Base-by-base conservation (phyloP, 2,113 vertebrate genomes). In the Oreochromis tanganicae region DNA sequence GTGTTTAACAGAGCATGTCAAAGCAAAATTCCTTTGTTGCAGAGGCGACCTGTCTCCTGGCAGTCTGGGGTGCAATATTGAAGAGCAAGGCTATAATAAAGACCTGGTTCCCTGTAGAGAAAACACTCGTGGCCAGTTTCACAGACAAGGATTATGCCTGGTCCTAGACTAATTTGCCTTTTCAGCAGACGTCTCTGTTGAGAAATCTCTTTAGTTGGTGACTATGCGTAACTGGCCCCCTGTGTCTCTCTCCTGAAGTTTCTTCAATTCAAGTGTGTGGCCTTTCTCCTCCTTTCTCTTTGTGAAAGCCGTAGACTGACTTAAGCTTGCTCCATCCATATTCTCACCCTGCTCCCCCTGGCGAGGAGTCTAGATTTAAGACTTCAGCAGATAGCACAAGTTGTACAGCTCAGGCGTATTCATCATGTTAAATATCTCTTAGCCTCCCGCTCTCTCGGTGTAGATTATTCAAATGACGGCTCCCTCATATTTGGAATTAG, bases 381-480 rank as follows among this genome's bases (percentile, higher is more conserved):
- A 91, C 90, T 73, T 57, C 3, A 57, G 88, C 84, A 89, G 85
- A 93, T 92, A 85, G 86, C 71, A 82, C 85, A 89, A 90, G 86
- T 92, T 88, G 71, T 52, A 81, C 17, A 12, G 80, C 87, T 88
- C 84, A 1, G 19, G 54, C 83, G 86, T 90, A 93, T 95, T 92
- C 90, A 93, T 93, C 91, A 91, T 81, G 85, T 92, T 92, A 93
- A 94, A 95, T 90, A 93, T 92, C 91, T 85, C 91, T 92, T 86
- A 90, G 89, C 88, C 90, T 79, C 87, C 66, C 9, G 6, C 83
- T 89, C 85, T 80, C 85, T 68, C 3, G 13, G 54, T 90, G 89
- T 93, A 88, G 89, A 94, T 95, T 92, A 95, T 94, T 93, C 87
- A 94, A 94, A 93, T 88, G 92, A 88, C 59, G 83, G 83, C 87